phyloP scores from a whole-genome alignment of 2,888 invertebrate genomes.

The Stenurella melanura region DNA sequence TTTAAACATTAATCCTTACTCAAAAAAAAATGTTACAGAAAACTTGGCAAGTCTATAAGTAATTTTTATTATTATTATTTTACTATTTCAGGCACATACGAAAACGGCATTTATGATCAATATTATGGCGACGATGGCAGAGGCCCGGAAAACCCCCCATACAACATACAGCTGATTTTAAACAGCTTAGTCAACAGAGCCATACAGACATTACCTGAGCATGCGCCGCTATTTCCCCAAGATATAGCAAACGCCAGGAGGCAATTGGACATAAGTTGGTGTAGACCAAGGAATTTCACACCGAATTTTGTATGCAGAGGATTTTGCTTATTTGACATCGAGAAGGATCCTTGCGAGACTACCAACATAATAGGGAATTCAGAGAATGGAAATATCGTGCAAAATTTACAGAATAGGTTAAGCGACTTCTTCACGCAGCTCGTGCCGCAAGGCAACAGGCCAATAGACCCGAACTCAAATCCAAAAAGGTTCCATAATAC shows the following conservation, averaged over 20 bases:
- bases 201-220: slow-evolving; percentile 54
- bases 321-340: slow-evolving; percentile 66
- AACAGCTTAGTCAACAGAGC: slow-evolving; percentile 63
- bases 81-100: slow-evolving; percentile 60
- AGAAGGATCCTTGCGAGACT: slow-evolving; percentile 68
- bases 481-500: slow-evolving; percentile 64
- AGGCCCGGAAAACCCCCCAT: slow-evolving; percentile 56
- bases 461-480: slow-evolving; percentile 61
- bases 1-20: too few relatives aligned
- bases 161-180: slow-evolving; percentile 60
- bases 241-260: slow-evolving; percentile 53
- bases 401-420: slow-evolving; percentile 46
- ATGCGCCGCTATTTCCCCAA: slow-evolving; percentile 49
- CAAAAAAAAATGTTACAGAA: too few relatives aligned
- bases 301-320: slow-evolving; percentile 48
- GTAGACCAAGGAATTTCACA: slow-evolving; percentile 21
- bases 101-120: slow-evolving; percentile 58
- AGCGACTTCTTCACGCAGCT: slow-evolving; percentile 45
- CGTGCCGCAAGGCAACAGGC: slow-evolving; percentile 58
- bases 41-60: background rate
- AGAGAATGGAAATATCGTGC: slow-evolving; percentile 51
- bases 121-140: slow-evolving; percentile 64
- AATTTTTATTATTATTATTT: too few relatives aligned
- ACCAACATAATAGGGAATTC: slow-evolving; percentile 60
- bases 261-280: slow-evolving; percentile 38